Evolutionary conservation across 2,888 invertebrate genomes (phyloP).

Genomic region (Cordilura impudica): DNA sequence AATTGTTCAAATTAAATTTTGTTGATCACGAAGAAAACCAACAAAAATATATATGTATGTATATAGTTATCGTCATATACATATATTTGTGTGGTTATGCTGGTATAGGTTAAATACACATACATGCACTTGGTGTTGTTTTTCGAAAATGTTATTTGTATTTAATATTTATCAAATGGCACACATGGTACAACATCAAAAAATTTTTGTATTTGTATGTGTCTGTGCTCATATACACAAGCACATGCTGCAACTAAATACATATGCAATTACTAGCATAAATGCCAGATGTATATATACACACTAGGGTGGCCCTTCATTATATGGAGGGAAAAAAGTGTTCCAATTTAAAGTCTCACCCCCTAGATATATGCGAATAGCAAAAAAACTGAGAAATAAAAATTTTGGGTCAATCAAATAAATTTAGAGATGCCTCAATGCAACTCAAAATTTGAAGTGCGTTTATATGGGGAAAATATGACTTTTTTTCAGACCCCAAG

Average conservation of each 20-base stretch:
- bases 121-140: background rate
- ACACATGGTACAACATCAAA: slow-evolving; percentile 9
- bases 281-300: background rate
- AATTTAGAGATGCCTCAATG: no score
- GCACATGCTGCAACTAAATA: background rate
- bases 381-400: no score
- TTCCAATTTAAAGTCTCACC: no score
- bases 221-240: background rate
- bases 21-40: background rate
- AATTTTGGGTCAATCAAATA: no score
- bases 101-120: background rate
- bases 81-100: background rate
- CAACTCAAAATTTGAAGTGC: no score
- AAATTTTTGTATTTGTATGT: background rate
- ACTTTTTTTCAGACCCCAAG: no score
- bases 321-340: no score
- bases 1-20: slow-evolving; percentile 32
- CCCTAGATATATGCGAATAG: no score
- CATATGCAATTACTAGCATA: background rate
- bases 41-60: background rate
- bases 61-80: background rate
- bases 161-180: slow-evolving; percentile 31
- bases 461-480: no score
- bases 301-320: no score
- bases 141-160: slow-evolving; percentile 22